Evolutionary conservation across 2,797 vertebrate species (phyloP), one percentile per base, ranked within the genome.

Genomic region (Acestrorhynchus altus): DNA sequence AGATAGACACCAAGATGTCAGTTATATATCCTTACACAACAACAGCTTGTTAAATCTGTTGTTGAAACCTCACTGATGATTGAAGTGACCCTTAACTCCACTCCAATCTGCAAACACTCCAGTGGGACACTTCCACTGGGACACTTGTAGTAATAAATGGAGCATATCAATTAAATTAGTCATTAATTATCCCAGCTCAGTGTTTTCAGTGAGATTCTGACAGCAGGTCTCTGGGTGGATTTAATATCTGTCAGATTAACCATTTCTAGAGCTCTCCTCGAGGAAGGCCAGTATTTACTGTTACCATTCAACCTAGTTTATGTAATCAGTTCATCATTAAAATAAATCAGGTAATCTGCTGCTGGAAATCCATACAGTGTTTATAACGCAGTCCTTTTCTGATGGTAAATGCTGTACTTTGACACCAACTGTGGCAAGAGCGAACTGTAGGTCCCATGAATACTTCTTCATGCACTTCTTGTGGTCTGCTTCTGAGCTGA

Each of bases 151-250:
- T 52, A 35, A 52, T 31, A 35, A 69, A 69, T 51, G 18, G 26
- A 69, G 47, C 66, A 69, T 47, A 51, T 69, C 18, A 39, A 35
- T 69, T 24, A 35, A 26, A 69, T 52, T 7, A 69, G 9, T 13
- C 8, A 52, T 35, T 18, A 51, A 51, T 69, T 51, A 52, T 8
- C 18, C 10, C 15, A 39, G 28, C 26, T 0, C 24, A 13, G 28
- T 69, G 8, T 52, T 68, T 51, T 44, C 35, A 35, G 47, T 26
- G n/a, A 26, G 42, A 18, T 5, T 31, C 26, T 9, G 44, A 11
- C 28, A 69, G 0, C 8, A 28, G 22, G 26, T 18, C 16, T 51
- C 15, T n/a, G 40, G 24, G 16, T 5, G 24, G 31, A 35, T 35
- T 35, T 35, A 6, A 35, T 2, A 6, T 35, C 31, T 35, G 31